Base-by-base conservation (phyloP, 2,113 vertebrate genomes). In the Anthoscopus minutus region DNA sequence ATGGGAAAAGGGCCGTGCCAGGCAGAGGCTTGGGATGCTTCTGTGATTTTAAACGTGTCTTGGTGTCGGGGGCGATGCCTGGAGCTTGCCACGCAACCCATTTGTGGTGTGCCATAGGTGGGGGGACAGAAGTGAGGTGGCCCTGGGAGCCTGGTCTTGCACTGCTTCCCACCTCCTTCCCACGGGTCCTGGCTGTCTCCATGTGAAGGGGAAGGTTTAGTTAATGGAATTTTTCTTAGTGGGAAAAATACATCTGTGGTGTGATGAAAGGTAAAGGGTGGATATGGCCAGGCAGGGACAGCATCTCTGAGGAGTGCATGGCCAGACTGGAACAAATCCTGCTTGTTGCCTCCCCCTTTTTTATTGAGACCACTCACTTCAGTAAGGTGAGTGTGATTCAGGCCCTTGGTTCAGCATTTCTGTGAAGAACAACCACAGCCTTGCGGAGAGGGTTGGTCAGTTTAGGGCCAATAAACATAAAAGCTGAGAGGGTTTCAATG, bases 401-500 rank as follows among this genome's bases (percentile, higher is more conserved):
- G 38, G 35, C 60, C 23, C 10, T 51, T 71, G 73, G 44, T 67
- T 86, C 42, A 19, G 83, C 62, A 58, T 79, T 95, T 72, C 79
- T 53, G 56, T 44, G 80, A 85, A 84, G 88, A 94, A 9, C 27
- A 77, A 69, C 94, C 95, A 48, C 93, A 94, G 86, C 66, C 23
- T 81, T 77, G 77, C 1, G 0, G 86, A 85, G 72, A 81, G 30
- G 42, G 61, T 61, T 78, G 86, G 95, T 91, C 96, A 96, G 67
- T 95, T 97, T 93, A 90, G 82, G 84, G 86, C 90, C 94, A 97
- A 97, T 92, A 96, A 96, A 90, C 86, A 64, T 92, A 85, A 96
- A 93, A 94, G 62, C 94, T 57, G 56, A 85, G 77, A 95, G 51
- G 31, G 40, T 94, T 96, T 96, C 89, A 95, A 82, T 89, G 94